phyloP scores from a whole-genome alignment of 2,888 invertebrate genomes.

The Helobdella robusta region DNA sequence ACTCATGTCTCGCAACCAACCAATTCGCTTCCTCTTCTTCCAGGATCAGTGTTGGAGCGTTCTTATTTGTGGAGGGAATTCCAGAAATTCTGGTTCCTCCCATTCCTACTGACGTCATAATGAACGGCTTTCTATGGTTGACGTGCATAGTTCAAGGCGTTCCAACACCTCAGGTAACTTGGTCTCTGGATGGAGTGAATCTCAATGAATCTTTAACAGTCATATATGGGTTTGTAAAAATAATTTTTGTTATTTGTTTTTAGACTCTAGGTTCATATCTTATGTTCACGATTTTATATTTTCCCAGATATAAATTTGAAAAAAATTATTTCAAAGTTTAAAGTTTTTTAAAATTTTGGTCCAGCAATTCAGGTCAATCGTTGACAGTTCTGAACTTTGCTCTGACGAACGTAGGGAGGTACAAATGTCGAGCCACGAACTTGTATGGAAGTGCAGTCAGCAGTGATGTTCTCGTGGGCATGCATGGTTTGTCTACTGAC shows the following conservation, averaged over 20 bases:
- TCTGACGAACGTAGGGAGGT: constrained; percentile 41
- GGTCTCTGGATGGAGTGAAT: constrained; percentile 33
- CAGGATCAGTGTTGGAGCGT: constrained; percentile 39
- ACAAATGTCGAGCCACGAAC: constrained; percentile 40
- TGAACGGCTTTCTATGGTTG: constrained; percentile 39
- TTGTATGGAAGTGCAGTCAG: constrained; percentile 37
- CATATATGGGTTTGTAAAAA: neutral
- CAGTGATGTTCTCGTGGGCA: constrained; percentile 37
- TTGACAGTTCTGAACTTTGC: constrained; percentile 39
- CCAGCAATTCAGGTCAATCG: constrained; percentile 40
- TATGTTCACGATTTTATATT: no score
- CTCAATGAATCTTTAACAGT: neutral
- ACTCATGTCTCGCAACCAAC: constrained; percentile 43
- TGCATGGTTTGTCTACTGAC: constrained; percentile 42
- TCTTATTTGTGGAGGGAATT: constrained; percentile 40
- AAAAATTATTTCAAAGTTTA: no score
- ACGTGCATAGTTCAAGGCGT: constrained; percentile 40
- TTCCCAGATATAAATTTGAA: no score
- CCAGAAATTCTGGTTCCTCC: constrained; percentile 41
- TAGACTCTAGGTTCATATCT: neutral
- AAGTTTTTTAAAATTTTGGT: constrained; percentile 4
- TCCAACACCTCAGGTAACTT: constrained; percentile 39
- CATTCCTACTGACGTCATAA: constrained; percentile 36
- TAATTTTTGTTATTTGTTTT: neutral
- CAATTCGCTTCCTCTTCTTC: constrained; percentile 37